Evolutionary conservation across 2,797 vertebrate species (phyloP).

Genomic region (Intellagama lesueurii): DNA sequence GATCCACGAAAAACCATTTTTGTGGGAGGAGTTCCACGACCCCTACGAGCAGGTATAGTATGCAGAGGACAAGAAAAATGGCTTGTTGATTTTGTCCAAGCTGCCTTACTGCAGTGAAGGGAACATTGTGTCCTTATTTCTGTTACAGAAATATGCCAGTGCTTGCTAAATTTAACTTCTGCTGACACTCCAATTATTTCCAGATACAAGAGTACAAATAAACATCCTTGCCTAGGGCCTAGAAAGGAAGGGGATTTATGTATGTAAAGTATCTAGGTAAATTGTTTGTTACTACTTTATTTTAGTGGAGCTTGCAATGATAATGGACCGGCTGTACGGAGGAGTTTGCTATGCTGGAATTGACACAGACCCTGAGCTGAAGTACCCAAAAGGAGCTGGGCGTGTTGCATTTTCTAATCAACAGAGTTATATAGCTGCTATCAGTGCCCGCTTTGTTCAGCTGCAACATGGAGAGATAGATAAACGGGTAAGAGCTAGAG

Average conservation of each 20-base stretch:
- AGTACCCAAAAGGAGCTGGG: conserved; percentile 98
- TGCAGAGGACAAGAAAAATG: conserved; percentile 19
- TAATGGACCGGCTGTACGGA: conserved; percentile 98
- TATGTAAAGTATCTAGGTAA: background rate
- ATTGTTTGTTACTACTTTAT: conserved; percentile 53
- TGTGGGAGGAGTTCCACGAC: conserved; percentile 98
- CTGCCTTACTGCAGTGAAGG: conserved; percentile 54
- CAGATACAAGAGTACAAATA: conserved; percentile 34
- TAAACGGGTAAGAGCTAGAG: conserved; percentile 92
- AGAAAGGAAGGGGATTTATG: background rate
- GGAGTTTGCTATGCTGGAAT: conserved; percentile 99
- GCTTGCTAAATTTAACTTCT: conserved; percentile 40
- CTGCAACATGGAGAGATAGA: conserved; percentile 99
- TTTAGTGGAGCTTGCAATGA: conserved; percentile 98
- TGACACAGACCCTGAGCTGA: conserved; percentile 98
- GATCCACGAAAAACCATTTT: conserved; percentile 99
- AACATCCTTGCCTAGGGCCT: background rate
- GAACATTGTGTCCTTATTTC: conserved; percentile 42
- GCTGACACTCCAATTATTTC: conserved; percentile 28
- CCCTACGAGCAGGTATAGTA: conserved; percentile 92
- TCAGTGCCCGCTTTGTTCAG: conserved; percentile 99
- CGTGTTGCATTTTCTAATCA: conserved; percentile 99
- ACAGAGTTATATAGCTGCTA: conserved; percentile 99
- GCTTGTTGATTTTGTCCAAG: conserved; percentile 42
- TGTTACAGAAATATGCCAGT: conserved; percentile 39